Evolutionary conservation across 2,888 invertebrate genomes (phyloP).

Genomic region (Xestoiulus laeticollis): DNA sequence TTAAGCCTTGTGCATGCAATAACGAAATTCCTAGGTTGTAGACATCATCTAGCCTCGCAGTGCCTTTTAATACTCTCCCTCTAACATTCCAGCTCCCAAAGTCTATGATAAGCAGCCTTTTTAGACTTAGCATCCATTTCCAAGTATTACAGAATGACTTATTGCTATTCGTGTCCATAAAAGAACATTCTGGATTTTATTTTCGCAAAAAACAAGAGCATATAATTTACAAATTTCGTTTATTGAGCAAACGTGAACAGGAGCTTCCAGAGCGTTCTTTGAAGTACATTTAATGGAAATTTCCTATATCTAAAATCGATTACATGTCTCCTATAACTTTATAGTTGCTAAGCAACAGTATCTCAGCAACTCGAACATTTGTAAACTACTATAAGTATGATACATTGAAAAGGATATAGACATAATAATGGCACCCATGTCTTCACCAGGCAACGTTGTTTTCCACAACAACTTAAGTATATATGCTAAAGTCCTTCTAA

Average conservation of each 20-base stretch:
- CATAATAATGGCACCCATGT: neutral
- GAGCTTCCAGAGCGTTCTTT: neutral
- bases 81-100: too few relatives aligned
- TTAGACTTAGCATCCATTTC: too few relatives aligned
- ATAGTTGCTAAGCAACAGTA: neutral
- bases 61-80: too few relatives aligned
- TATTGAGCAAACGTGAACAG: neutral
- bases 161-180: neutral
- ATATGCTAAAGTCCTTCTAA: neutral
- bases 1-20: too few relatives aligned
- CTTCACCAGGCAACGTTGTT: neutral
- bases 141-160: neutral
- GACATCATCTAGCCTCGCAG: too few relatives aligned
- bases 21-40: too few relatives aligned
- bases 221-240: neutral
- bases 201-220: neutral
- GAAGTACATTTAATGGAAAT: neutral
- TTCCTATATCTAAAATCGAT: neutral
- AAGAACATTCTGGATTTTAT: neutral
- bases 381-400: neutral
- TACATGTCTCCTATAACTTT: neutral
- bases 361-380: neutral
- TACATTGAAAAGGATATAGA: neutral
- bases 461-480: neutral
- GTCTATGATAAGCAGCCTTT: too few relatives aligned